Base-by-base conservation (phyloP, 1,140 invertebrate species). In the Temnothorax longispinosus region DNA sequence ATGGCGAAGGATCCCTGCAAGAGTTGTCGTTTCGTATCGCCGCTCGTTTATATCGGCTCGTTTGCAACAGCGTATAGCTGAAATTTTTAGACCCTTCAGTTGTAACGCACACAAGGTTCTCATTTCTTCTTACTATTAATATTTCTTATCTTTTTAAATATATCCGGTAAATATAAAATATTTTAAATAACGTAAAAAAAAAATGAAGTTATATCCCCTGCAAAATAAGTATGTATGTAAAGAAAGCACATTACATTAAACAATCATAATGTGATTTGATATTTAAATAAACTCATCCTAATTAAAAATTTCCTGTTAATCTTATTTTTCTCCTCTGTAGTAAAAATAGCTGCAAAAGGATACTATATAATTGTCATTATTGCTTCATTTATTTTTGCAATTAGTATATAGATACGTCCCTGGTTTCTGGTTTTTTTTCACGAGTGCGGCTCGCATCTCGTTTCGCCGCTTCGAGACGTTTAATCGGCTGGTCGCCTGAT, bases 401-500 rank as follows among this genome's bases (percentile, higher is more conserved):
- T 21, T 7, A 27, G 10, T 69, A n/a, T n/a, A n/a, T n/a, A 54
- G 35, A 1, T 69, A 56, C 47, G n/a, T 41, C 4, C 35, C 47
- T 80, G 35, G 15, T 41, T 67, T 67, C 7, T 21, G 21, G 27
- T 44, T 27, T 81, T 81, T 81, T 32, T 58, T 71, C 21, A 15
- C 21, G 3, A n/a, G 5, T 32, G 35, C 18, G 32, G 13, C n/a
- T 58, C 21, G 44, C 32, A 47, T 58, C 50, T 77, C n/a, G 54
- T 85, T 65, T 77, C 21, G 75, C 13, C n/a, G 75, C 65, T 86
- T 86, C 18, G 8, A 15, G 13, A 65, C 38, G 18, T 58, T 52
- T 56, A 54, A 87, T 87, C 21, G 56, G 38, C 56, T 21, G 13
- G 38, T 87, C 58, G 47, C 6, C 72, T 85, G 81, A 87, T 87